A percentile compares a stretch with the other conserved stretches of the same genome.
phyloP scores from a whole-genome alignment of 1,140 invertebrate genomes.

The Drosophila takahashii region DNA sequence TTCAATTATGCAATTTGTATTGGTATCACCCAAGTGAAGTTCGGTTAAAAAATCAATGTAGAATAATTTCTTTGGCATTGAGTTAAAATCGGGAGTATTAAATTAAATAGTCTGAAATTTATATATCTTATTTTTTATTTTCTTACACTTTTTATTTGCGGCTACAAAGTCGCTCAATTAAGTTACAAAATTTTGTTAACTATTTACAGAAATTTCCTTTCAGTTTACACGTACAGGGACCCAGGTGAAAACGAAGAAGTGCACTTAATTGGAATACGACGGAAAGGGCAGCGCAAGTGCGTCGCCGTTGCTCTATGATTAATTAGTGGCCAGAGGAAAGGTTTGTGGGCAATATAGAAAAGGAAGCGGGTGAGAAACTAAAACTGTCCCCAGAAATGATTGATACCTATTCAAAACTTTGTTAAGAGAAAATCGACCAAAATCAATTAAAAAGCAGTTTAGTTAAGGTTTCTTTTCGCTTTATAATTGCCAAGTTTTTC shows the following conservation, averaged over 20 bases:
- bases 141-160: neutral
- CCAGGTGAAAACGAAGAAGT: conserved; percentile 60
- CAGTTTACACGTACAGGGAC: neutral
- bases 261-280: conserved; percentile 71
- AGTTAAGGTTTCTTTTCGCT: neutral
- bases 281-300: conserved; percentile 18
- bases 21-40: too few relatives aligned
- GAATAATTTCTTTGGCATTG: too few relatives aligned
- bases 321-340: conserved; percentile 56
- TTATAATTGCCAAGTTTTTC: neutral
- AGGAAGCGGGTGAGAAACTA: neutral
- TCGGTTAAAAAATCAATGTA: too few relatives aligned
- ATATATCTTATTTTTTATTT: neutral
- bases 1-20: too few relatives aligned
- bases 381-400: conserved; percentile 14
- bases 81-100: too few relatives aligned
- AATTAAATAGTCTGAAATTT: too few relatives aligned
- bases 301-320: conserved; percentile 61
- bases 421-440: neutral
- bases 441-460: conserved; percentile 18
- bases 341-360: conserved; percentile 11
- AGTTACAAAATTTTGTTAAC: neutral
- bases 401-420: conserved; percentile 18
- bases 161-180: neutral
- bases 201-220: neutral